Conservation (phyloP, 2,888 invertebrate species). For the Heliconius ismenius region DNA sequence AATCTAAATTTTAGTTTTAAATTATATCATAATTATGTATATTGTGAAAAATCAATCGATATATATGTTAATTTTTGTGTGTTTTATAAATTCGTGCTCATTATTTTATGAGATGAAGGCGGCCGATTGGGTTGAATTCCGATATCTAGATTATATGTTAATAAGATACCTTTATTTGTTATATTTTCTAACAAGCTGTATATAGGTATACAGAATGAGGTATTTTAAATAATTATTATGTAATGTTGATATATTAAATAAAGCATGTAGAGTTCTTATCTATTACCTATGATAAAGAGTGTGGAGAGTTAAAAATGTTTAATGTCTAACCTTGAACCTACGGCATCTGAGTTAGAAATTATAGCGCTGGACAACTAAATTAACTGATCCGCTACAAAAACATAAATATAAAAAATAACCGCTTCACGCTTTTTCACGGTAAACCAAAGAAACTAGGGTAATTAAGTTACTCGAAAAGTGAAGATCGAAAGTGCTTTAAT, state of each 20-base stretch:
- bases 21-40: constrained; percentile 23
- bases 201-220: background rate
- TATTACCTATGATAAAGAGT: too few species aligned
- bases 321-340: background rate
- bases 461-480: too few species aligned
- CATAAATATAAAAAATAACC: too few species aligned
- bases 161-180: background rate
- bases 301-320: too few species aligned
- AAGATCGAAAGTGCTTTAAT: background rate
- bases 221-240: background rate
- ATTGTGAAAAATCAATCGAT: constrained; percentile 15
- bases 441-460: too few species aligned
- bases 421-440: too few species aligned
- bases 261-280: background rate
- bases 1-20: constrained; percentile 9
- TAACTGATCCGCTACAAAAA: too few species aligned
- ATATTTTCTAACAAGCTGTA: background rate
- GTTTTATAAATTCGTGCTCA: constrained; percentile 16
- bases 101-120: background rate
- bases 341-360: too few species aligned
- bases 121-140: constrained; percentile 7
- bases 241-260: background rate
- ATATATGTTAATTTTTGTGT: constrained; percentile 14
- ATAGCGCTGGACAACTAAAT: too few species aligned
- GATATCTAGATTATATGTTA: constrained; percentile 13